Percentiles rank a stretch among this genome's conserved stretches.
These are phyloP conservation scores for Astreopora myriophthalma DNA, from an alignment of 64 coral and sea anemone species.

Conservation along the genomic window DNA sequence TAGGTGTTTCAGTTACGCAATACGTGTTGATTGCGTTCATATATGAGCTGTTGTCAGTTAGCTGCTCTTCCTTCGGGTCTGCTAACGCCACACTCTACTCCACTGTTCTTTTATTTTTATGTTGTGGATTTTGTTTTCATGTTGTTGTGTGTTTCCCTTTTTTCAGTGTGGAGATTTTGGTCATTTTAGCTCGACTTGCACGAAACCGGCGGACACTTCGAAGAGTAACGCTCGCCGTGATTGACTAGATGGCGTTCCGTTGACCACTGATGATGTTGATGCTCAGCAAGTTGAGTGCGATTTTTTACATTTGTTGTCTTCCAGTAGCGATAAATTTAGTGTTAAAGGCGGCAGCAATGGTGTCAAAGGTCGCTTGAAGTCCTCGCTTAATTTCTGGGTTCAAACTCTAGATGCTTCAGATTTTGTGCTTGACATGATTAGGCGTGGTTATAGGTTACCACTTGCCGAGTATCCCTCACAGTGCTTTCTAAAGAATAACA, in stretches of 20 bases:
- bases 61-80: not conserved
- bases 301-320: conserved; percentile 31
- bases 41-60: not conserved
- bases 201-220: conserved; percentile 7
- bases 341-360: conserved; percentile 25
- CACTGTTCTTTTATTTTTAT: conserved; percentile 33
- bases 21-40: not conserved
- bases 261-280: not conserved
- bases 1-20: conserved; percentile 3
- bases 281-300: conserved; percentile 7
- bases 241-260: conserved; percentile 23
- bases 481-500: conserved; percentile 41
- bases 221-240: conserved; percentile 25
- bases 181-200: conserved; percentile 13
- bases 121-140: not conserved
- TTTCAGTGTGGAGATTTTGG: conserved; percentile 2
- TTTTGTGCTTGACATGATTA: conserved; percentile 6
- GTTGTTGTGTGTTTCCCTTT: not conserved
- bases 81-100: conserved; percentile 4
- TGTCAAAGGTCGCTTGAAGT: conserved; percentile 30
- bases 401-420: conserved; percentile 35
- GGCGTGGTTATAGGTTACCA: conserved; percentile 16
- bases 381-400: not conserved
- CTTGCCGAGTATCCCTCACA: not conserved
- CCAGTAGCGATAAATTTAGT: conserved; percentile 27